A percentile compares a stretch with the other conserved stretches of the same genome.
phyloP scores from a whole-genome alignment of 2,113 vertebrate genomes.

The Rousettus leschenaultii region DNA sequence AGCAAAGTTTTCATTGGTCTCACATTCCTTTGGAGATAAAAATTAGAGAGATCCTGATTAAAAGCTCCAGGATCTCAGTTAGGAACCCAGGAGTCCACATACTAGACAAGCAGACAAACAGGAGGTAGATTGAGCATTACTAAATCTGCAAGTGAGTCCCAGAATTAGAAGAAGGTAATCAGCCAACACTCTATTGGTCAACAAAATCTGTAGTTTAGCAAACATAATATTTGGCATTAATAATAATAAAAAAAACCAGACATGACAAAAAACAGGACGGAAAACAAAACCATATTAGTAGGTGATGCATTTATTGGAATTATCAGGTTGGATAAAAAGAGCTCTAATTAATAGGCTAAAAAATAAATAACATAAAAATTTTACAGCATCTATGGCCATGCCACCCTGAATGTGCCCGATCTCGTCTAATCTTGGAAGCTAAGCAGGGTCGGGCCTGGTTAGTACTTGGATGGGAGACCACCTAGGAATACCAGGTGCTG shows the following conservation, averaged over 20 bases:
- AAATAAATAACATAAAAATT: neutral
- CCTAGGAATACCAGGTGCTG: no score
- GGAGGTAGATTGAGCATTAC: neutral
- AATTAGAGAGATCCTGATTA: neutral
- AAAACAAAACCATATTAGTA: neutral
- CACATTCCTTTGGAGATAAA: neutral
- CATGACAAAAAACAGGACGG: neutral
- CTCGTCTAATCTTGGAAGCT: no score
- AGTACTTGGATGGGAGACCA: no score
- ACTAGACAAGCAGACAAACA: neutral
- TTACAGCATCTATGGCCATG: neutral
- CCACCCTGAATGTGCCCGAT: no score
- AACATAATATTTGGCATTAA: neutral
- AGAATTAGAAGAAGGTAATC: neutral
- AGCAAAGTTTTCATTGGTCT: neutral
- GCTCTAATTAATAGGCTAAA: neutral
- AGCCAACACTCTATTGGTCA: neutral
- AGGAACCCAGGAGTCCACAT: neutral
- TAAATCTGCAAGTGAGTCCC: neutral
- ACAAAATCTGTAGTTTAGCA: neutral
- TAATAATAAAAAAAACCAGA: neutral
- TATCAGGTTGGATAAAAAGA: neutral
- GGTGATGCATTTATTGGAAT: neutral
- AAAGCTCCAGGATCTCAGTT: neutral
- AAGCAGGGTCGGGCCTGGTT: no score